Base-by-base conservation (phyloP, 2,888 invertebrate genomes). In the Polyploca ridens region DNA sequence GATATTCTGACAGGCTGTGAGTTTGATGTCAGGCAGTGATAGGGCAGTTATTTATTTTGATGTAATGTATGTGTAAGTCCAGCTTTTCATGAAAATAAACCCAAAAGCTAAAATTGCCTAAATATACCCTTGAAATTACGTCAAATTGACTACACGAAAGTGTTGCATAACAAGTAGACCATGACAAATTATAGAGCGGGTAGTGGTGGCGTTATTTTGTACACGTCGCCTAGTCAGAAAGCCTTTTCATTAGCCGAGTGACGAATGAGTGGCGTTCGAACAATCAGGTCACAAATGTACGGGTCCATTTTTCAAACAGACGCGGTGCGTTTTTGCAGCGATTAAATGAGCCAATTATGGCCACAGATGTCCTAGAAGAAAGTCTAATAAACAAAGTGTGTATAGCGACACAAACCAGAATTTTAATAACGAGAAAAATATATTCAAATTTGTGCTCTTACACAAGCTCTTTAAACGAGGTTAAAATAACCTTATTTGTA, bases 241-340 rank as follows among this genome's bases (percentile, higher is more conserved):
- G 16, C 35, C 60, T 38, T 60, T 60, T 60, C 35, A 38, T 60
- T 38, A 60, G 38, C 38, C 38, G 16, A 16, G 33, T 38, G 38
- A 60, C 19, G 38, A 38, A 60, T 60, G 60, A 41, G 60, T 60
- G 38, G 38, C 16, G 35, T 16, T 14, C 60, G n/a, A n/a, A 38
- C 60, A 16, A 38, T 35, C 60, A 38, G 19, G 54, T 54, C 54
- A 54, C 19, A 38, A 38, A 60, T 33, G 16, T 35, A 60, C 60
- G 14, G 16, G 16, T 38, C 8, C 3, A 16, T 38, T 11, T 60
- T 38, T 5, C 16, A 19, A 5, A 38, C n/a, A 11, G 38, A 7
- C n/a, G 13, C 60, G 33, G 1, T 14, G n/a, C 35, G n/a, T 59
- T 33, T 58, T 16, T 2, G 14, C 14, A 58, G 7, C 0, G 16